These are phyloP conservation scores for Oscheius sp. DNA, from an alignment of 2,888 invertebrate genomes.

Conservation along the genomic window DNA sequence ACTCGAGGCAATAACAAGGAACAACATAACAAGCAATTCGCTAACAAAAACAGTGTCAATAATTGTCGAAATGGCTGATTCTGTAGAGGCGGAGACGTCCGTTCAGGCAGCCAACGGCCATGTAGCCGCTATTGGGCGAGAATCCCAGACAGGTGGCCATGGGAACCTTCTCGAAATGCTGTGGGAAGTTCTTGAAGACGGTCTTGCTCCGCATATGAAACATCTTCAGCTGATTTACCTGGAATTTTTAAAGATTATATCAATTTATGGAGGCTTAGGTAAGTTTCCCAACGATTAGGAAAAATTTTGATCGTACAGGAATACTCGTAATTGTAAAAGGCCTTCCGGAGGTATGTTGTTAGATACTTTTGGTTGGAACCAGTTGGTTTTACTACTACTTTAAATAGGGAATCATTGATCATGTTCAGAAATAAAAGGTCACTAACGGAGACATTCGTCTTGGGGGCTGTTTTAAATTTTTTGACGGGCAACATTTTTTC, in stretches of 20 bases:
- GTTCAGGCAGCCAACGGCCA: conserved; percentile 50
- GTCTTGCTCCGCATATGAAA: conserved; percentile 49
- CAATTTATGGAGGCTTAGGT: no score
- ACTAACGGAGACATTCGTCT: no score
- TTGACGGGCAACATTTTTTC: no score
- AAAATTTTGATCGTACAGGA: neutral
- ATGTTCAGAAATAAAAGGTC: no score
- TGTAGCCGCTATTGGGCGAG: conserved; percentile 52
- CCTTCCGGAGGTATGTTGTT: no score
- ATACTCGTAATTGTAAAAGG: neutral
- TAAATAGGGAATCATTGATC: no score
- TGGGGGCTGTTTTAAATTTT: no score
- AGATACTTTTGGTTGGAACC: no score
- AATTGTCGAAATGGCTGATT: conserved; percentile 47
- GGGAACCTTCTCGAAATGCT: conserved; percentile 41
- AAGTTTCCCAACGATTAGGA: neutral
- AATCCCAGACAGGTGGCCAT: conserved; percentile 42
- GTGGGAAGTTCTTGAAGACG: conserved; percentile 55
- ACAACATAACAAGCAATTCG: neutral
- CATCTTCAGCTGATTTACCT: conserved; percentile 50
- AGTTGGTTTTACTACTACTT: no score
- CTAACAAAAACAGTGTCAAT: conserved; percentile 29
- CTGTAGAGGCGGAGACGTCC: conserved; percentile 47
- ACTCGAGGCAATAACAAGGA: neutral
- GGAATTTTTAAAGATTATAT: neutral